Conservation (phyloP, 2,113 vertebrate species). For the Nanorana parkeri region DNA sequence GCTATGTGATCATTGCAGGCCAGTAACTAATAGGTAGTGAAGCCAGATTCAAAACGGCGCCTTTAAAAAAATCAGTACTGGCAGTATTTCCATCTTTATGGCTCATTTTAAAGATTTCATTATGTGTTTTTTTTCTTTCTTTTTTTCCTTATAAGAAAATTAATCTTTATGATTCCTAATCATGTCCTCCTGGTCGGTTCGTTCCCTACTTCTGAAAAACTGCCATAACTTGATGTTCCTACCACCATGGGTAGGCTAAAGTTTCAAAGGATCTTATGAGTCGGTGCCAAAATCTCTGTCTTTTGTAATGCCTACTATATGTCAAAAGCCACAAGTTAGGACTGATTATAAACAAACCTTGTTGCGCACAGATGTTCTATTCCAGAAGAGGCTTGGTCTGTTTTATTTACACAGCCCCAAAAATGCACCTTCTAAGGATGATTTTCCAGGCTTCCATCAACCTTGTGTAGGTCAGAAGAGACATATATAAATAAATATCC, state of each 20-base stretch:
- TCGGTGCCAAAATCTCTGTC: slow-evolving; percentile 22
- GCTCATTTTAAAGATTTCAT: too few relatives aligned
- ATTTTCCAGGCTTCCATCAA: slow-evolving; percentile 45
- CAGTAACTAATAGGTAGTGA: too few relatives aligned
- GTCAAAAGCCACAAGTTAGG: slow-evolving; percentile 24
- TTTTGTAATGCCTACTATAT: slow-evolving; percentile 39
- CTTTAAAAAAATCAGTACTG: too few relatives aligned
- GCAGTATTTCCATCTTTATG: too few relatives aligned
- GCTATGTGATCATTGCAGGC: too few relatives aligned
- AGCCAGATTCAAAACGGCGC: too few relatives aligned
- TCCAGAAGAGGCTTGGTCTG: not conserved
- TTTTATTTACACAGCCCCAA: slow-evolving; percentile 41
- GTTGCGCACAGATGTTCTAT: slow-evolving; percentile 29
- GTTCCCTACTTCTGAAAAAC: not conserved
- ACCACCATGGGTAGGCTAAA: not conserved
- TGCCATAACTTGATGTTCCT: not conserved
- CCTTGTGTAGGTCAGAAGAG: slow-evolving; percentile 26
- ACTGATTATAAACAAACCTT: slow-evolving; percentile 39
- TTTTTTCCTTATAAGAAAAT: not conserved
- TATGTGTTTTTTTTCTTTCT: too few relatives aligned
- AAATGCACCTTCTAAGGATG: slow-evolving; percentile 22
- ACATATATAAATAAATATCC: slow-evolving; percentile 48
- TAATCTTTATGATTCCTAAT: not conserved
- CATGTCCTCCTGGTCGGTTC: not conserved
- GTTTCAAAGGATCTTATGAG: slow-evolving; percentile 24